Conservation (phyloP, 2,888 invertebrate species). For the Zeuzera pyrina region DNA sequence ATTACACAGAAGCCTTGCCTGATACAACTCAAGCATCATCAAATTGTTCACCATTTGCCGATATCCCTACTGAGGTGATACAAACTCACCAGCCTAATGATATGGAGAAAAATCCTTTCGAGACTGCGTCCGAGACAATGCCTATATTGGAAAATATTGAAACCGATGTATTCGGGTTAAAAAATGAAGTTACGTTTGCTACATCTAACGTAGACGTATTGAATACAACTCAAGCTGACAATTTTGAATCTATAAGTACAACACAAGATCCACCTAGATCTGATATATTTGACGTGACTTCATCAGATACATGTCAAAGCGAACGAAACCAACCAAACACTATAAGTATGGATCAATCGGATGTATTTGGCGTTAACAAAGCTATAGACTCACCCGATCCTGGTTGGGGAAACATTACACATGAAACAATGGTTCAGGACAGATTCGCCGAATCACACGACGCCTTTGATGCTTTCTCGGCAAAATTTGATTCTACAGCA, state of each 20-base stretch:
- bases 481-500: slow-evolving; percentile 86
- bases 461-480: slow-evolving; percentile 89
- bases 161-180: slow-evolving; percentile 30
- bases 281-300: not conserved
- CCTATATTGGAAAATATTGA: slow-evolving; percentile 20
- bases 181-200: slow-evolving; percentile 26
- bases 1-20: slow-evolving; percentile 42
- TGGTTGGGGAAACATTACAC: slow-evolving; percentile 30
- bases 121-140: slow-evolving; percentile 21
- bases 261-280: not conserved
- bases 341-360: not conserved
- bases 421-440: slow-evolving; percentile 41
- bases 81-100: slow-evolving; percentile 20
- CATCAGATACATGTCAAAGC: not conserved
- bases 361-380: not conserved
- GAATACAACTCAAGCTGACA: slow-evolving; percentile 10
- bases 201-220: slow-evolving; percentile 19
- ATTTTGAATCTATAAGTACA: not conserved
- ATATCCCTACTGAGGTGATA: slow-evolving; percentile 24
- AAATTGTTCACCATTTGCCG: slow-evolving; percentile 47
- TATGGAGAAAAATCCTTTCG: slow-evolving; percentile 52
- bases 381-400: slow-evolving; percentile 22
- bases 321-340: not conserved
- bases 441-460: slow-evolving; percentile 49
- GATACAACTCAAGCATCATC: slow-evolving; percentile 22